Evolutionary conservation across 2,888 invertebrate genomes (phyloP), one percentile per base, ranked within the genome.

Genomic region (Unio pictorum): DNA sequence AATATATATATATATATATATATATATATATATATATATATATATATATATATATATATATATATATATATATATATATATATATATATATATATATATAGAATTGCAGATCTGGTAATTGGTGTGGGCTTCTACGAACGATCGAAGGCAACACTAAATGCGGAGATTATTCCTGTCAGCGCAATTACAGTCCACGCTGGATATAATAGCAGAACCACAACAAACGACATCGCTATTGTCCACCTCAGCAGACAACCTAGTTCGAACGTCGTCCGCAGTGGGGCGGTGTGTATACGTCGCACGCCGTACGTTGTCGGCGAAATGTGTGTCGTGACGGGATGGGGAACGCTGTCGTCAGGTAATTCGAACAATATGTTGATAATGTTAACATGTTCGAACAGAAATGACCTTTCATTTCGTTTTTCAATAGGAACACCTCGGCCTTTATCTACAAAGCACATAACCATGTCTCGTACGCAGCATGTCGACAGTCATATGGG

Each of bases 21-120:
- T 34, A 34, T 34, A 34, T 34, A 34, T 45, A n/a, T 61, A 45
- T 54, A 34, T 34, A 20, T 61, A 45, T 54, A 45, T 30, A 61
- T 61, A 61, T 61, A 61, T 61, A 61, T 61, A 61, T 61, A 61
- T 62, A 62, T 62, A 62, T 26, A 62, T 62, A 30, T 62, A 26
- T 26, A 26, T 62, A 26, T 20, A 62, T 62, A 26, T 62, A 20
- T 15, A 62, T 28, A 62, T 62, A 28, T n/a, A 26, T 34, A 34
- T 34, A 34, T 34, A 34, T 34, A 34, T 34, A 34, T 34, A 34
- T 34, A 34, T 34, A 6, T 7, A 34, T 7, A 34, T 6, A 34
- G 34, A 34, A 5, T 7, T 34, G 34, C 34, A 34, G 34, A 34
- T 34, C 30, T 26, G 30, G 45, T 61, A 45, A 45, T 61, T 23